These are phyloP conservation scores for Ctenopoma multispine DNA, from an alignment of 2,797 vertebrate species.

Conservation along the genomic window DNA sequence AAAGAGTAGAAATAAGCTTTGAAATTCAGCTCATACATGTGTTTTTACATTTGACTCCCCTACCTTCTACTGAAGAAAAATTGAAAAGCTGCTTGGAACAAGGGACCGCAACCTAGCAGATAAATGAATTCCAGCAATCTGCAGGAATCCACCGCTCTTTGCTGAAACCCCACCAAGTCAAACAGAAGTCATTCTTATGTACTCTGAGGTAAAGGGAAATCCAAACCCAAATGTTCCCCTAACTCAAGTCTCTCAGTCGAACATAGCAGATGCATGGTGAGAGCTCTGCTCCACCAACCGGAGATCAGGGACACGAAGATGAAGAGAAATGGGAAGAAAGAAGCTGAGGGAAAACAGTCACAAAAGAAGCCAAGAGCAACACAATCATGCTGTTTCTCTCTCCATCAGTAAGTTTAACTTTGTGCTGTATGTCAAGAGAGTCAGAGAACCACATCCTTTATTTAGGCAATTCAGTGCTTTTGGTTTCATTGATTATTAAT, in stretches of 20 bases:
- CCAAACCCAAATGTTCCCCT: constrained; percentile 78
- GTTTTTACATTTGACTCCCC: constrained; percentile 47
- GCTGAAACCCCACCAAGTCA: constrained; percentile 82
- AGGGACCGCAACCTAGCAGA: constrained; percentile 63
- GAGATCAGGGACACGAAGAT: constrained; percentile 65
- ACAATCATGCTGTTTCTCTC: constrained; percentile 68
- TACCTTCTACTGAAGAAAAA: constrained; percentile 62
- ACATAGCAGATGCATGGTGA: constrained; percentile 66
- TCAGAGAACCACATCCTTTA: constrained; percentile 49
- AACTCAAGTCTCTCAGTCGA: constrained; percentile 63
- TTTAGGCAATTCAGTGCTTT: constrained; percentile 48
- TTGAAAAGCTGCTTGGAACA: constrained; percentile 51
- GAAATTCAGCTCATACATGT: constrained; percentile 34
- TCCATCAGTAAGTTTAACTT: constrained; percentile 79
- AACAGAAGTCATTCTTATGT: constrained; percentile 79
- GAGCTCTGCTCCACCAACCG: constrained; percentile 64
- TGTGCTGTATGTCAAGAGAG: constrained; percentile 56
- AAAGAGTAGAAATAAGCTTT: constrained; percentile 4
- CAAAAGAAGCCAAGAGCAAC: constrained; percentile 73
- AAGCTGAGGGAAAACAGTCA: constrained; percentile 58
- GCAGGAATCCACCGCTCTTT: constrained; percentile 74
- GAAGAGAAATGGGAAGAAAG: constrained; percentile 68
- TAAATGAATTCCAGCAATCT: constrained; percentile 78
- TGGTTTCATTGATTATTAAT: constrained; percentile 28
- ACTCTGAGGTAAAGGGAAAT: constrained; percentile 75